Percentiles rank a stretch among this genome's conserved stretches.
Evolutionary conservation across 2,888 invertebrate species (phyloP).

Genomic region (Eumacrocentrus americanus): DNA sequence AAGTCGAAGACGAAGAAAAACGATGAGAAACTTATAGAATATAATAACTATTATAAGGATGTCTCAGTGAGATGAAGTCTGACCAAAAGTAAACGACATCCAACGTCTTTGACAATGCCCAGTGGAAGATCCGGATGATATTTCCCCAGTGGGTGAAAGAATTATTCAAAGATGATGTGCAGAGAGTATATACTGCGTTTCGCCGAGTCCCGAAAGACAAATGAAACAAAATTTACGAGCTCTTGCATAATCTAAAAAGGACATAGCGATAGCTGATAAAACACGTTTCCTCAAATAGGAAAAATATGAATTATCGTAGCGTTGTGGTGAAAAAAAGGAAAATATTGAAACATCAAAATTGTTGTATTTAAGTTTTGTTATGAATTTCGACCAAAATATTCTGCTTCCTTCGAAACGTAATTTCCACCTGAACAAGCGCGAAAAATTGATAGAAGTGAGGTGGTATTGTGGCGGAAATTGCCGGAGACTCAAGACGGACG

Average conservation of each 20-base stretch:
- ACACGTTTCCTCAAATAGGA: neutral
- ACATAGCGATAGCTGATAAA: neutral
- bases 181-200: neutral
- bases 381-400: neutral
- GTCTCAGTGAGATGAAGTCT: neutral
- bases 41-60: neutral
- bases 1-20: neutral
- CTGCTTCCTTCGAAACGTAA: neutral
- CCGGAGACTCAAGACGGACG: neutral
- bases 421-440: neutral
- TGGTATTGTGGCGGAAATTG: neutral
- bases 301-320: neutral
- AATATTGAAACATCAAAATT: neutral
- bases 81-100: conserved; percentile 8
- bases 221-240: neutral
- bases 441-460: neutral
- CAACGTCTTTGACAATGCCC: neutral
- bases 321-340: neutral
- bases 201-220: neutral
- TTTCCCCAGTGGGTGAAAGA: neutral
- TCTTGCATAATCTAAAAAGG: neutral
- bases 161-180: neutral
- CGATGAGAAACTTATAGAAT: neutral
- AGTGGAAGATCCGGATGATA: neutral
- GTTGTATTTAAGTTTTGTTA: neutral